These are phyloP conservation scores for Drosophila equinoxialis DNA, from an alignment of 1,140 invertebrate species.

Conservation along the genomic window DNA sequence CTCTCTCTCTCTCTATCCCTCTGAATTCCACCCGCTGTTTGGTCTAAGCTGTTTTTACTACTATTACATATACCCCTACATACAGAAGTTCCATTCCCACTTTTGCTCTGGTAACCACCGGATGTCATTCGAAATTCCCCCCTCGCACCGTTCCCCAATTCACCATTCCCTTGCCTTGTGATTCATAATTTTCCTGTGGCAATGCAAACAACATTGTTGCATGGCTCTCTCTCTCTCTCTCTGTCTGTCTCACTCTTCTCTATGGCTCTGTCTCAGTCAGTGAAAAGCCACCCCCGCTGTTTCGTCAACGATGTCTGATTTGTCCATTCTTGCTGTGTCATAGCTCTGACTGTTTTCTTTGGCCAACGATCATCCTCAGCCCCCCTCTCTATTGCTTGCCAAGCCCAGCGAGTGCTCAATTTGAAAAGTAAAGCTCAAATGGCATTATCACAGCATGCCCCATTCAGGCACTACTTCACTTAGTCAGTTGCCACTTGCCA, in stretches of 20 bases:
- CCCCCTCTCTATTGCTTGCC: too few relatives aligned
- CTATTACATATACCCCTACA: constrained; percentile 7
- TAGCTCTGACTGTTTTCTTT: constrained; percentile 23
- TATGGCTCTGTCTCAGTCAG: constrained; percentile 21
- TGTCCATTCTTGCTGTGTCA: constrained; percentile 20
- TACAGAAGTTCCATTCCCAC: neutral
- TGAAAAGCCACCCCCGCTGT: constrained; percentile 63
- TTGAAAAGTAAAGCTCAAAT: constrained; percentile 75
- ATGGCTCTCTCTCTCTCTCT: neutral
- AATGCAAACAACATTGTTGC: constrained; percentile 53
- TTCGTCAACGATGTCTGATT: constrained; percentile 28
- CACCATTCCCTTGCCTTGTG: constrained; percentile 42
- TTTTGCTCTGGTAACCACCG: constrained; percentile 44
- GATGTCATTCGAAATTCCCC: constrained; percentile 54
- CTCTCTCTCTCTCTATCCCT: constrained; percentile 25
- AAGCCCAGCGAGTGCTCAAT: constrained; percentile 79
- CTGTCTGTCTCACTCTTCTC: neutral
- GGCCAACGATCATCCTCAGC: constrained; percentile 47
- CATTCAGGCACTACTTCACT: constrained; percentile 22
- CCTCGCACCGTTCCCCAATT: constrained; percentile 6
- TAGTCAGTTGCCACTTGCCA: constrained; percentile 15
- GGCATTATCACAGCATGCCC: constrained; percentile 78
- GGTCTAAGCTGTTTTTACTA: constrained; percentile 28
- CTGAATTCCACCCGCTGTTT: constrained; percentile 3
- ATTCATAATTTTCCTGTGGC: constrained; percentile 70